phyloP scores from a whole-genome alignment of 2,113 vertebrate species.

The Indri indri region DNA sequence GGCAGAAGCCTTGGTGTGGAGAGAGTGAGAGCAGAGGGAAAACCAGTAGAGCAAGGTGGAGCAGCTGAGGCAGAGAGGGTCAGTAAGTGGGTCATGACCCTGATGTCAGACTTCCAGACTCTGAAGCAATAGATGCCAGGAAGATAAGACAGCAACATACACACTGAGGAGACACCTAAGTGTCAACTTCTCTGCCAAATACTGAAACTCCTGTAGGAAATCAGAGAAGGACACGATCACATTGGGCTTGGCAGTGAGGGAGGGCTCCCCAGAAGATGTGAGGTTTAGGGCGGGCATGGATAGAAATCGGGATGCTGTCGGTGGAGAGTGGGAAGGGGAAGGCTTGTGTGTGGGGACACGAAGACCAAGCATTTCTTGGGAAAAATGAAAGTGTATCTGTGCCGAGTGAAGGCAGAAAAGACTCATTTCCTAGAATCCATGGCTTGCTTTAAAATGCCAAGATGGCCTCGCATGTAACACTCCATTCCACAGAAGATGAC shows the following conservation, averaged over 20 bases:
- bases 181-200: neutral
- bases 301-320: neutral
- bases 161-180: accelerated
- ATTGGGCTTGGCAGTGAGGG: neutral
- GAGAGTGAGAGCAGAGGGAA: neutral
- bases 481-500: neutral
- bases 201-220: neutral
- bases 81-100: accelerated
- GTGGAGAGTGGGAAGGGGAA: neutral
- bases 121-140: accelerated
- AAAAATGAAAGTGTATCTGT: neutral
- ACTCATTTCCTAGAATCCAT: neutral
- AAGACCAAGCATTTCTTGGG: neutral
- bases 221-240: neutral
- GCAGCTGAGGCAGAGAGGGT: neutral
- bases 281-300: neutral
- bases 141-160: neutral
- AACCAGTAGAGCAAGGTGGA: too few relatives aligned
- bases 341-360: accelerated
- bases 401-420: neutral
- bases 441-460: neutral
- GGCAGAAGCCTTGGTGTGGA: accelerated
- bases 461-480: neutral
- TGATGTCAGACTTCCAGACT: accelerated
- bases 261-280: neutral